Base-by-base conservation (phyloP, 92 coral and sea anemone species). In the Siderastrea radians region DNA sequence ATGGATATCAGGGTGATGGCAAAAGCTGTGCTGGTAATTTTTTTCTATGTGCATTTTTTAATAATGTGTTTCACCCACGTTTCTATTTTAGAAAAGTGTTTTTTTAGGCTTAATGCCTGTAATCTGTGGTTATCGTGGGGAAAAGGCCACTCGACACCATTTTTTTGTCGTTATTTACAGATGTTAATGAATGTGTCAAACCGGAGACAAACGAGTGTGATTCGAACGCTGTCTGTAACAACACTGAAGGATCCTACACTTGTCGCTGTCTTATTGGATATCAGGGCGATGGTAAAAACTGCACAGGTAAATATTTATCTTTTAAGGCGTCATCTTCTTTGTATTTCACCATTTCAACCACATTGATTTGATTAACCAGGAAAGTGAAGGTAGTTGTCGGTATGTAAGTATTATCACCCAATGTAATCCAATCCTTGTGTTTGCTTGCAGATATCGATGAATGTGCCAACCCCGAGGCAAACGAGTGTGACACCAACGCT, bases 401-500 rank as follows among this genome's bases (percentile, higher is more conserved):
- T 26, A 26, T 26, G 38, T 26, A 26, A 26, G 38, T 26, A 26
- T 26, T 0, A 26, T 26, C 38, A 0, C 38, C 38, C 38, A 0
- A 26, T 26, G 19, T 11, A 13, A 45, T 47, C 57, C 43, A 15
- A 9, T 1, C 46, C 4, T 46, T 70, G 0, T 26, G 7, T 43
- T 57, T 74, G 0, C 62, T 3, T 58, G 45, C 17, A 79, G 83
- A 79, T 16, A 79, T 79, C 1, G 73, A 79, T 16, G 83, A 79
- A 49, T 79, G 83, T 66, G 60, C 72, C 0, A 48, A 3, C 7
- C 5, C 47, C 3, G 83, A 79, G 6, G 10, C 68, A 26, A 68
- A 55, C 48, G 74, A 47, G 16, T 94, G 97, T 77, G 86, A 89
- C 50, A 49, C 85, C 49, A 89, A 91, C 77, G 94, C 97, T 16